Conservation (phyloP, 1,140 invertebrate species). For the Triops cancriformis region DNA sequence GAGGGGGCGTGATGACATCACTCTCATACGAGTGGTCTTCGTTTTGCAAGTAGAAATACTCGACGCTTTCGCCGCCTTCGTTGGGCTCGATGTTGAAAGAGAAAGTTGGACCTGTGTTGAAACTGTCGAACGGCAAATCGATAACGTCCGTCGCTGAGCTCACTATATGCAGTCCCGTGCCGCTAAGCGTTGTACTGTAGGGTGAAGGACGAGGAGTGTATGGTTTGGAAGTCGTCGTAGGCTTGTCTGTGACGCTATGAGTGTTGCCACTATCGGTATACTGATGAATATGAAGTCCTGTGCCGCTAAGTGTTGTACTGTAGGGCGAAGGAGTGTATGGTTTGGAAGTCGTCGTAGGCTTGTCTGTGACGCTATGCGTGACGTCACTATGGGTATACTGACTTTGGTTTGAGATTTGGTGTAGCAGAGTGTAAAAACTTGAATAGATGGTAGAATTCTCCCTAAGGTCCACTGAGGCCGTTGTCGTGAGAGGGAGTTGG, state of each 20-base stretch:
- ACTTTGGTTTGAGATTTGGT: background rate
- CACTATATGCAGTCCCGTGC: background rate
- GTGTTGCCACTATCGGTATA: background rate
- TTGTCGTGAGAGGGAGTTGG: background rate
- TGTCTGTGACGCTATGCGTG: background rate
- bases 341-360: background rate
- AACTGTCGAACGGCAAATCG: background rate
- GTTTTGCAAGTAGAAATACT: background rate
- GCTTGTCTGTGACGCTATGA: background rate
- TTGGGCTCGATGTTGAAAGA: background rate
- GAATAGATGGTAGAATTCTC: background rate
- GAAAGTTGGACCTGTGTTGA: background rate
- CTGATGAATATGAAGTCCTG: no score
- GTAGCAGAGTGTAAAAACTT: background rate
- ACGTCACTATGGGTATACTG: background rate
- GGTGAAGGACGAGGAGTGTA: background rate
- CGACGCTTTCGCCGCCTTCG: background rate
- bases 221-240: background rate
- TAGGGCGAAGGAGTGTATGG: background rate
- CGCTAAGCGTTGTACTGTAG: background rate
- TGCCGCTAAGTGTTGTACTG: background rate
- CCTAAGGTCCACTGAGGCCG: background rate
- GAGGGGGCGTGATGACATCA: background rate
- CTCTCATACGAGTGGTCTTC: background rate
- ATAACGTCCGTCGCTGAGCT: background rate